A percentile compares a stretch with the other conserved stretches of the same genome.
Evolutionary conservation across 2,888 invertebrate species (phyloP).

Genomic region (Antitype chi): DNA sequence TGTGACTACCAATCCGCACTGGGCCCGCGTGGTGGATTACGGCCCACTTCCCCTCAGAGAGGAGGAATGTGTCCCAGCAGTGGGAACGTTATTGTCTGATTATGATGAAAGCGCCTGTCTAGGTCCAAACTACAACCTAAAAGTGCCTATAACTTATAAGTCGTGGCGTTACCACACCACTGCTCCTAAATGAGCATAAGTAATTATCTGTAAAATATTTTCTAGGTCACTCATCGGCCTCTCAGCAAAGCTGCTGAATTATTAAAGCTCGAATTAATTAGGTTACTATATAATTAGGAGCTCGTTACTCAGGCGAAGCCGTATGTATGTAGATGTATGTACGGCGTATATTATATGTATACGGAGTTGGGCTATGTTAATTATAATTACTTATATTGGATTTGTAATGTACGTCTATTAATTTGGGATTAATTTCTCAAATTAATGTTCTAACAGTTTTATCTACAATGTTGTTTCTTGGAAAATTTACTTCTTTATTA

Average conservation of each 20-base stretch:
- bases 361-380: constrained; percentile 23
- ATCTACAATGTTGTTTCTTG: neutral
- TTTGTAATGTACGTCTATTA: constrained; percentile 1
- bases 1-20: too few species aligned
- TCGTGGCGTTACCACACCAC: too few species aligned
- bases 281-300: constrained; percentile 57
- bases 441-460: neutral
- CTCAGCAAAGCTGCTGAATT: constrained; percentile 39
- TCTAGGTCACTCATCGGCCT: constrained; percentile 34
- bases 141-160: too few species aligned
- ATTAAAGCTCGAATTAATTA: constrained; percentile 59
- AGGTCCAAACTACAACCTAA: too few species aligned
- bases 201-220: constrained; percentile 20
- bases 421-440: neutral
- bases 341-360: neutral
- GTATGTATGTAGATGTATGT: constrained; percentile 29
- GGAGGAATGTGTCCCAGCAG: too few species aligned
- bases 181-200: neutral
- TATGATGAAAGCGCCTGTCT: too few species aligned
- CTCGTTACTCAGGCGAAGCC: constrained; percentile 45
- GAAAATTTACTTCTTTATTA: neutral
- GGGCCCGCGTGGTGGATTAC: too few species aligned
- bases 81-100: too few species aligned
- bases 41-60: too few species aligned
- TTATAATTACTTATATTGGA: constrained; percentile 23